These are phyloP conservation scores for Bambusicola thoracicus DNA, from an alignment of 2,113 vertebrate genomes.

Conservation along the genomic window DNA sequence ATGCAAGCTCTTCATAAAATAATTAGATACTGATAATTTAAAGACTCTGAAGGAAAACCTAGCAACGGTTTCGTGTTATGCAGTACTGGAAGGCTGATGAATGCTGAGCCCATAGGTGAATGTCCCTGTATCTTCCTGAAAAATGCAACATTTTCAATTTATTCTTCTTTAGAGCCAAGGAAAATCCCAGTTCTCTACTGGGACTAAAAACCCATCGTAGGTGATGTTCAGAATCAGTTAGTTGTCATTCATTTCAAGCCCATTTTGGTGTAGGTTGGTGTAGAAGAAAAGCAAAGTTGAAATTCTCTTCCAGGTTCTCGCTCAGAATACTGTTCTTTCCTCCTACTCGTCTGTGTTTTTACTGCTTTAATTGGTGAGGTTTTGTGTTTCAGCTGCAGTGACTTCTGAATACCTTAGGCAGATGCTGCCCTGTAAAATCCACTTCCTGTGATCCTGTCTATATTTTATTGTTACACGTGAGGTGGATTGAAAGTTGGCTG, in stretches of 20 bases:
- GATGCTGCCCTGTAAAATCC: background rate
- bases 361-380: background rate
- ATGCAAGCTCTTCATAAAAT: background rate
- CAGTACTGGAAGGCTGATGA: background rate
- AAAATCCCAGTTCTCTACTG: background rate
- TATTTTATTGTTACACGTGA: background rate
- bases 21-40: background rate
- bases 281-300: background rate
- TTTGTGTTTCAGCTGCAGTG: background rate
- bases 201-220: background rate
- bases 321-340: background rate
- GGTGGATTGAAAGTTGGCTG: background rate
- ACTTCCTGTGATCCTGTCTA: background rate
- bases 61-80: background rate
- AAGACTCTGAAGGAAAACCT: background rate
- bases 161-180: background rate
- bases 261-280: background rate
- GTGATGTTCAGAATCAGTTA: background rate
- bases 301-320: background rate
- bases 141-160: background rate
- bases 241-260: background rate
- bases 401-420: background rate
- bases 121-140: background rate
- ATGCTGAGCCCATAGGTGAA: fast-evolving
- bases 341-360: background rate